Conservation (phyloP, 2,113 vertebrate species). For the Maccullochella peelii region DNA sequence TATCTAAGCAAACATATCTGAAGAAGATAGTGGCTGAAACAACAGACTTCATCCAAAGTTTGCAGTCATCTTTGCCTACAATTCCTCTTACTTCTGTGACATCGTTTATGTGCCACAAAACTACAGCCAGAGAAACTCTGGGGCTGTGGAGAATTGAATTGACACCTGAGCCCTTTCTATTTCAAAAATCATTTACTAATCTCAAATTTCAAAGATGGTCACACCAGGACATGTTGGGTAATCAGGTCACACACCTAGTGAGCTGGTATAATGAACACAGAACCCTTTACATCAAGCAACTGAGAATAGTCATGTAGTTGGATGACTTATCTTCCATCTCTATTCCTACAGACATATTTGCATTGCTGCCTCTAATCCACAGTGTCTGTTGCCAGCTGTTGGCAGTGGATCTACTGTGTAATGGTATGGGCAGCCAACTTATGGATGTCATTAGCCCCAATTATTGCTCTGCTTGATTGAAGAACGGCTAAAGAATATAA, state of each 20-base stretch:
- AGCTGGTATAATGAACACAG: not conserved
- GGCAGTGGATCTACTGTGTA: constrained; percentile 19
- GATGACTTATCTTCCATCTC: not conserved
- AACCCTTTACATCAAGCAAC: not conserved
- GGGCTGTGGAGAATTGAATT: not conserved
- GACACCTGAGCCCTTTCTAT: not conserved
- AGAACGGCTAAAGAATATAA: constrained; percentile 3
- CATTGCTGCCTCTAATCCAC: constrained; percentile 17
- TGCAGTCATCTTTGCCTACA: not conserved
- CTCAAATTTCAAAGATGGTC: not conserved
- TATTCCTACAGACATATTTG: constrained; percentile 22
- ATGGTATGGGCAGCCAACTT: constrained; percentile 27
- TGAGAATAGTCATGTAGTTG: not conserved
- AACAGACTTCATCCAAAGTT: not conserved
- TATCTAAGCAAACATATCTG: not conserved
- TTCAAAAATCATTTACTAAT: not conserved
- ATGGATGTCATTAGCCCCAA: constrained; percentile 26
- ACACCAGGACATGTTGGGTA: not conserved
- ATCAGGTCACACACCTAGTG: not conserved
- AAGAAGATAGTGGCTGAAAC: not conserved
- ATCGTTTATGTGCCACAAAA: not conserved
- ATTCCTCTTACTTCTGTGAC: not conserved
- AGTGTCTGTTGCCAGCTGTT: constrained; percentile 32
- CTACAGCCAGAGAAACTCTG: not conserved
- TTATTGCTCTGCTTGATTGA: constrained; percentile 25